Conservation (phyloP, 2,888 invertebrate genomes). For the Parthenolecanium corni region DNA sequence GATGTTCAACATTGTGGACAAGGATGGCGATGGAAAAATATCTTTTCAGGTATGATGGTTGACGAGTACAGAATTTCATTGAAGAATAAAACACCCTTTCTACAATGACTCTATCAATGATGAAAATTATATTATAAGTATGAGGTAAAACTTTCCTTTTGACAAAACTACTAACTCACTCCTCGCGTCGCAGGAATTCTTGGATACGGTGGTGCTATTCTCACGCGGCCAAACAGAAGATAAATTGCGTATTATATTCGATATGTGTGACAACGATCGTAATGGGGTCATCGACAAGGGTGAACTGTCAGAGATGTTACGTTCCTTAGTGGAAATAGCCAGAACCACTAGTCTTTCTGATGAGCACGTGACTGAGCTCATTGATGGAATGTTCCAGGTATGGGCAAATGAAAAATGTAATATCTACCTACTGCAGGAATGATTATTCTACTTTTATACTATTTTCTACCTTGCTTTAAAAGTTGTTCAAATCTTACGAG, state of each 20-base stretch:
- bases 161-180: too few species aligned
- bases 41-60: constrained; percentile 86
- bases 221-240: constrained; percentile 87
- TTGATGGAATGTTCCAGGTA: constrained; percentile 86
- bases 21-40: constrained; percentile 83
- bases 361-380: constrained; percentile 80
- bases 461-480: neutral
- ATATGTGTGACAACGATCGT: constrained; percentile 93
- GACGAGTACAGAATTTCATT: neutral
- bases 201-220: constrained; percentile 85
- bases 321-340: constrained; percentile 85
- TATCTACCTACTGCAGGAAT: neutral
- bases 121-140: too few species aligned
- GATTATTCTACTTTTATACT: neutral
- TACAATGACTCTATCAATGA: too few species aligned
- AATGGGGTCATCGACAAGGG: constrained; percentile 89
- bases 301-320: constrained; percentile 84
- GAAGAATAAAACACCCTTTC: neutral
- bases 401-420: constrained; percentile 32
- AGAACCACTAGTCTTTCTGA: constrained; percentile 81
- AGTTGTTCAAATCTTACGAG: too few species aligned
- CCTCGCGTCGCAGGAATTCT: constrained; percentile 55
- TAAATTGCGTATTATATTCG: constrained; percentile 85
- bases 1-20: constrained; percentile 96
- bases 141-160: too few species aligned